phyloP scores from a whole-genome alignment of 2,797 vertebrate species.

The Yasuhikotakia modesta region DNA sequence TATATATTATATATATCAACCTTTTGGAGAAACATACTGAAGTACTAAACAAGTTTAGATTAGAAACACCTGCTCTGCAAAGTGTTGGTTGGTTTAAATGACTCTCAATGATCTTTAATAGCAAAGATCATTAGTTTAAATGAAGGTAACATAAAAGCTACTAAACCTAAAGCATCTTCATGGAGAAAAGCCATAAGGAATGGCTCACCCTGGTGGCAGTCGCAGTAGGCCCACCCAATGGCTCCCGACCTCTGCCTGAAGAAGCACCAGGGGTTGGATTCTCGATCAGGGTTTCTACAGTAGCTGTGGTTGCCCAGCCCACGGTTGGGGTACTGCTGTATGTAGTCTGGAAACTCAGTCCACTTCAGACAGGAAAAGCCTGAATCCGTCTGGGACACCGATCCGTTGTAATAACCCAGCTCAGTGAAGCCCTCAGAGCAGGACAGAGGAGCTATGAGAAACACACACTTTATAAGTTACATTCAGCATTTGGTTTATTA shows the following conservation, averaged over 20 bases:
- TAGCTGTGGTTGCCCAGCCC: conserved; percentile 88
- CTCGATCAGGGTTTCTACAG: conserved; percentile 89
- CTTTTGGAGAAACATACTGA: neutral
- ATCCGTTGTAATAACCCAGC: conserved; percentile 74
- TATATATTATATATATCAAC: too few relatives aligned
- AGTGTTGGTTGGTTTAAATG: neutral
- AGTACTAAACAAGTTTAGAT: too few relatives aligned
- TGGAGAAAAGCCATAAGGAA: neutral
- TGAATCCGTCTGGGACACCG: conserved; percentile 71
- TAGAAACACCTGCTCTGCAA: neutral
- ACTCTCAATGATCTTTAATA: neutral
- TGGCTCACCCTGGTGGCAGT: conserved; percentile 89
- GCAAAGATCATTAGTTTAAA: neutral
- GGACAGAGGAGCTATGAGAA: conserved; percentile 58
- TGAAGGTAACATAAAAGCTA: neutral
- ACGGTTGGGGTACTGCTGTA: conserved; percentile 86
- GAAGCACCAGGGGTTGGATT: conserved; percentile 90
- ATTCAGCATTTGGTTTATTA: neutral
- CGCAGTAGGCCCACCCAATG: conserved; percentile 88
- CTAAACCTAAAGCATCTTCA: neutral
- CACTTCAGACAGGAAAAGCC: conserved; percentile 82
- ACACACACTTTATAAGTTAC: conserved; percentile 12
- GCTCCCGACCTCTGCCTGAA: conserved; percentile 84
- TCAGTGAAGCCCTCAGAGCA: conserved; percentile 74
- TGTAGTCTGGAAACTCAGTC: conserved; percentile 89